Percentiles rank a stretch among this genome's conserved stretches.
Conservation (phyloP, 2,888 invertebrate genomes). For the Limnephilus lunatus region DNA sequence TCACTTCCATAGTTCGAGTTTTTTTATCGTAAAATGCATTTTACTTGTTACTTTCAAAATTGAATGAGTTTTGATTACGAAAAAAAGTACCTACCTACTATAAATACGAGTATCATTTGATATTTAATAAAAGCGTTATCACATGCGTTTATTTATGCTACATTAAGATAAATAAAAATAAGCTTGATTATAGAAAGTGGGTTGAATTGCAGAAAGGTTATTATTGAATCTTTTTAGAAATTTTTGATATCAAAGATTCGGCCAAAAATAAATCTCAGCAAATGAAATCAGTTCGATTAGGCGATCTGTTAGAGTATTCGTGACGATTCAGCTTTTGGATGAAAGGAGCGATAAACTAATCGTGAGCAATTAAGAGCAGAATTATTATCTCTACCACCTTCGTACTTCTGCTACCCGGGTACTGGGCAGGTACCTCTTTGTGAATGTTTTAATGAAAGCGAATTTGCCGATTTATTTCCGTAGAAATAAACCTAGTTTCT, state of each 20-base stretch:
- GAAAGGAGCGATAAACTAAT: conserved; percentile 33
- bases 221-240: neutral
- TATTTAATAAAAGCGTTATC: neutral
- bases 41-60: neutral
- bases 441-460: conserved; percentile 39
- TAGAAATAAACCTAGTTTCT: neutral
- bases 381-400: neutral
- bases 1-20: neutral
- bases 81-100: no score
- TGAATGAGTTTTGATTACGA: no score
- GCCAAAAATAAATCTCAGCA: neutral
- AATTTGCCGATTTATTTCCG: conserved; percentile 31
- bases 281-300: conserved; percentile 10
- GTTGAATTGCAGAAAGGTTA: neutral
- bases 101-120: neutral
- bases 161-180: neutral
- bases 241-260: neutral
- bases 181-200: neutral
- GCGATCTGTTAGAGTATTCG: neutral
- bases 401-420: neutral
- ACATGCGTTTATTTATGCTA: neutral
- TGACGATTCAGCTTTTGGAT: conserved; percentile 19
- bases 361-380: conserved; percentile 42
- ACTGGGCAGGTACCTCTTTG: neutral
- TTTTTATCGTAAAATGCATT: neutral